Conservation (phyloP, 2,888 invertebrate genomes). For the Chromoteleia sp. region DNA sequence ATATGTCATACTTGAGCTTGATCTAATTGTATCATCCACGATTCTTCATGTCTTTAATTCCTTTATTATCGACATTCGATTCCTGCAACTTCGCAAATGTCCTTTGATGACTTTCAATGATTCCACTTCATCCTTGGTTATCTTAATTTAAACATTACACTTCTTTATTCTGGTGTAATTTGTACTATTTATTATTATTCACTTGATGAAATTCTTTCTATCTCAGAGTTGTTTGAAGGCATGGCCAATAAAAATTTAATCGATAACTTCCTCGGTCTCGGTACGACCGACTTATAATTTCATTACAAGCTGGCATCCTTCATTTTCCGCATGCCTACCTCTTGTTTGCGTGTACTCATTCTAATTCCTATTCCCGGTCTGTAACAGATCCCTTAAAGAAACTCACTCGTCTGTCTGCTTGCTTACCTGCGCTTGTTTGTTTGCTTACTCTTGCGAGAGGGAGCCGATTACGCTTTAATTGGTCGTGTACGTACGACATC, state of each 20-base stretch:
- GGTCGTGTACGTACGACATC: slow-evolving; percentile 70
- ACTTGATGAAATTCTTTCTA: too few species aligned
- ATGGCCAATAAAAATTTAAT: slow-evolving; percentile 20
- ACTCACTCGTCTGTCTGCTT: slow-evolving; percentile 59
- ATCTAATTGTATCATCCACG: too few species aligned
- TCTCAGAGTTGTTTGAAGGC: too few species aligned
- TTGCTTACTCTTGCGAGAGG: slow-evolving; percentile 53
- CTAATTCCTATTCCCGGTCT: slow-evolving; percentile 63
- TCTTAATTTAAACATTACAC: too few species aligned
- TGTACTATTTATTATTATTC: too few species aligned
- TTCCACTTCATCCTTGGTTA: too few species aligned
- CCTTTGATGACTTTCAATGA: too few species aligned
- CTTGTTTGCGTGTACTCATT: slow-evolving; percentile 62
- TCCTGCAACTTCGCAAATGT: too few species aligned
- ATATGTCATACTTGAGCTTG: too few species aligned
- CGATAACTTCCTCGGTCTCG: slow-evolving; percentile 22
- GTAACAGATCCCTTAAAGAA: slow-evolving; percentile 57
- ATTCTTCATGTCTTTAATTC: too few species aligned
- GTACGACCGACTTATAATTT: slow-evolving; percentile 28
- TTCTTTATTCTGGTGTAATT: too few species aligned
- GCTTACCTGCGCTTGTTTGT: slow-evolving; percentile 57
- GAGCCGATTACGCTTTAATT: slow-evolving; percentile 71
- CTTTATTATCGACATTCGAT: too few species aligned
- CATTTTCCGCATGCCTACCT: slow-evolving; percentile 24
- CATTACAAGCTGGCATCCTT: slow-evolving; percentile 43